Evolutionary conservation across 1,140 invertebrate species (phyloP).

Genomic region (Rhyzopertha dominica): DNA sequence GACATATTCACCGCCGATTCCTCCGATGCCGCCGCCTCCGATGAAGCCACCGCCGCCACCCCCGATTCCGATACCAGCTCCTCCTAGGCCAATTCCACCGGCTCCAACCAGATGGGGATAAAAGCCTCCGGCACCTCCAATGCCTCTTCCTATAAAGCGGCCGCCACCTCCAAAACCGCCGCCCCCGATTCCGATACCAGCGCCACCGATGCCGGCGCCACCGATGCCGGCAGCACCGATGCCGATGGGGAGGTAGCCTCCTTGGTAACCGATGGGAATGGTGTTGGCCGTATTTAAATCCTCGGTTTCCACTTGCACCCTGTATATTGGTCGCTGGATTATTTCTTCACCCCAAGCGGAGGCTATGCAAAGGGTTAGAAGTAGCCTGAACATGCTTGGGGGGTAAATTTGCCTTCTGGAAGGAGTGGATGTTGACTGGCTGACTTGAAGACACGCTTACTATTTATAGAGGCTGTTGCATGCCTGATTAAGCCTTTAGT

Average conservation of each 20-base stretch:
- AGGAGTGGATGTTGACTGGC: too few species aligned
- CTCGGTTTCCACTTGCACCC: conserved; percentile 38
- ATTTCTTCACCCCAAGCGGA: too few species aligned
- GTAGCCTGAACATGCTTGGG: too few species aligned
- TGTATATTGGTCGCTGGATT: too few species aligned
- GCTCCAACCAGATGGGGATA: conserved; percentile 1
- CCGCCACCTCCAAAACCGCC: conserved; percentile 31
- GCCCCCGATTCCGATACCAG: conserved; percentile 27
- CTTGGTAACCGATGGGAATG: conserved; percentile 37
- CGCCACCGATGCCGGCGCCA: conserved; percentile 33
- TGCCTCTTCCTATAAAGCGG: conserved; percentile 8
- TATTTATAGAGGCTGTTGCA: too few species aligned
- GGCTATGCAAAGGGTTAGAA: too few species aligned
- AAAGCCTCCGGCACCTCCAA: conserved; percentile 9
- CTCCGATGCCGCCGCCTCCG: conserved; percentile 28
- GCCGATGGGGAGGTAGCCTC: conserved; percentile 35
- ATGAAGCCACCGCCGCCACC: conserved; percentile 17
- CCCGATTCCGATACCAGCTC: conserved; percentile 15
- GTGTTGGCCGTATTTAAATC: conserved; percentile 36
- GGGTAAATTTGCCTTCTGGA: too few species aligned
- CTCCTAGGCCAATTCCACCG: conserved; percentile 22
- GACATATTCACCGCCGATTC: conserved; percentile 21
- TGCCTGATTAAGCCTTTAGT: too few species aligned
- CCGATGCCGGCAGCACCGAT: conserved; percentile 34
- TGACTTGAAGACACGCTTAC: too few species aligned